Evolutionary conservation across 2,113 vertebrate species (phyloP), one percentile per base, ranked within the genome.

Genomic region (Lamprotornis superbus): DNA sequence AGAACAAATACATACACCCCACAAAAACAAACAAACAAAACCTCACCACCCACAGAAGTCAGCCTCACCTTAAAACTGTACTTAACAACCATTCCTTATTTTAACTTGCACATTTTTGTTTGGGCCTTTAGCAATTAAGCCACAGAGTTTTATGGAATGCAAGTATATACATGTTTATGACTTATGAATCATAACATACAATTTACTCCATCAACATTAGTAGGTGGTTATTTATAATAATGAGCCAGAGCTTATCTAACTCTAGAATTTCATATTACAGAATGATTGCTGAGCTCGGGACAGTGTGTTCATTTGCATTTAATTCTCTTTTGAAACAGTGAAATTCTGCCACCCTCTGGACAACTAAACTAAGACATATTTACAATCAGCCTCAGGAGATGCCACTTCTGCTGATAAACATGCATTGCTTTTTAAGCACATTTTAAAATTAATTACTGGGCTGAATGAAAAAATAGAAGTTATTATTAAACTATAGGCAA

Each of bases 321-420:
- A 85, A 94, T 81, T 93, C 83, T 80, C 80, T 95, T 93, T 49
- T 70, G 95, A 92, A 92, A 90, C 97, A 98, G 99, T 96, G 98
- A 98, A 98, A 98, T 95, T 96, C 98, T 99, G 99, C 99, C 99
- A 99, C 98, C 98, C 97, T 96, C 98, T 99, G 99, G 99, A 97
- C 95, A 95, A 93, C 35, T 63, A 88, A 95, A 96, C 59, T 91
- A 95, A 97, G 92, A 90, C 53, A 27, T 80, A 95, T 96, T 94
- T 88, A 81, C 67, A 88, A 40, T 89, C 35, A 7, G 50, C 70
- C 65, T 67, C 71, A 73, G 44, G 94, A 94, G 78, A 47, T 70
- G 12, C 39, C 52, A 46, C 37, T 69, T 60, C 76, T 78, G 40
- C 89, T 65, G 30, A 87, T 44, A 81, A 70, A 81, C 24, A 56